Conservation (phyloP, 2,797 vertebrate species). For the Oreonectes daqikongensis region DNA sequence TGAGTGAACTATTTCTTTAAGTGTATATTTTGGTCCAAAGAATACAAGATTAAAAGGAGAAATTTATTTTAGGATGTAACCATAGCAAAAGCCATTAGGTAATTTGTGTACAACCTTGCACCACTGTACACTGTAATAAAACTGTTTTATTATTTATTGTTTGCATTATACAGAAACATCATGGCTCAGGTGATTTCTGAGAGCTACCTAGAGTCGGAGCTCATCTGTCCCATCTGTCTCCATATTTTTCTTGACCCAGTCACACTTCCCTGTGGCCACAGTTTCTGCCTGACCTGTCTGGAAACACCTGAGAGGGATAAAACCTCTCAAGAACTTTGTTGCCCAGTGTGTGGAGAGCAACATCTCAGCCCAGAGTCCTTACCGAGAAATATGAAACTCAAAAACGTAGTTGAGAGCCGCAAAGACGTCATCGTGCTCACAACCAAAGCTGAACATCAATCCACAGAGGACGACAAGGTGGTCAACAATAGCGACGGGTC, state of each 20-base stretch:
- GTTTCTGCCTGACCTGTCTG: slow-evolving; percentile 73
- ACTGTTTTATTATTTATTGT: background rate
- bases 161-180: slow-evolving; percentile 8
- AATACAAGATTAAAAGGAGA: too few species aligned
- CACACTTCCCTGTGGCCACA: slow-evolving; percentile 75
- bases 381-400: slow-evolving; percentile 68
- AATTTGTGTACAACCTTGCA: too few species aligned
- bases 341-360: slow-evolving; percentile 73
- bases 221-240: slow-evolving; percentile 77
- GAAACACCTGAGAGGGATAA: slow-evolving; percentile 61
- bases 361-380: slow-evolving; percentile 59
- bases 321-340: slow-evolving; percentile 66
- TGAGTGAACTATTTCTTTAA: too few species aligned
- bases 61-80: too few species aligned
- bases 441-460: slow-evolving; percentile 25
- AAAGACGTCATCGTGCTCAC: slow-evolving; percentile 53
- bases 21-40: too few species aligned
- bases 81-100: too few species aligned
- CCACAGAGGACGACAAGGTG: background rate
- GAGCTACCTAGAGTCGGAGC: slow-evolving; percentile 59
- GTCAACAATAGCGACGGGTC: background rate
- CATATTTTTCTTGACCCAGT: slow-evolving; percentile 67
- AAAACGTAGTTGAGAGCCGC: slow-evolving; percentile 66
- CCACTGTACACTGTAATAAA: background rate
- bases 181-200: slow-evolving; percentile 41